Conservation (phyloP, 2,113 vertebrate genomes). For the Hippoglossus stenolepis region DNA sequence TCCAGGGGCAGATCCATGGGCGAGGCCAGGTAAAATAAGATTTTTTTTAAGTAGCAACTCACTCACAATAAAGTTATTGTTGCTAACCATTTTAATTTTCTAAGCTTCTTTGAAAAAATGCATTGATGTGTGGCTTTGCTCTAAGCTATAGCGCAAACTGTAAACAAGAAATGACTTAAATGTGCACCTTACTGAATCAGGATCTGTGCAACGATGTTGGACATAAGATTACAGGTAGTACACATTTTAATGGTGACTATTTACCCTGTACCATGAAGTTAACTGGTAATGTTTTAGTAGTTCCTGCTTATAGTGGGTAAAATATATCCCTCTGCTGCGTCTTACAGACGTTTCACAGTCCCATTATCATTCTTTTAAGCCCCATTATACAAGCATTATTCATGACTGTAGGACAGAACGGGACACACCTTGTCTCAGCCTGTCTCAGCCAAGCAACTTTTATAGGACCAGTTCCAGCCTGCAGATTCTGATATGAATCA, state of each 20-base stretch:
- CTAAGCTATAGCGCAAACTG: too few relatives aligned
- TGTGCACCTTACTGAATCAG: too few relatives aligned
- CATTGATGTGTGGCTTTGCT: too few relatives aligned
- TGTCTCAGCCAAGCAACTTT: constrained; percentile 22
- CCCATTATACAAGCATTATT: constrained; percentile 62
- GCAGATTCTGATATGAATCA: constrained; percentile 30
- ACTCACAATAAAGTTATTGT: too few relatives aligned
- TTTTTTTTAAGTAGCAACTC: too few relatives aligned
- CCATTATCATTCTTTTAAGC: constrained; percentile 41
- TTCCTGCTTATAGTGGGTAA: background rate
- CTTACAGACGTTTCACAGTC: background rate
- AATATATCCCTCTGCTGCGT: background rate
- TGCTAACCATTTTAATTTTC: too few relatives aligned
- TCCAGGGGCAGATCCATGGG: too few relatives aligned
- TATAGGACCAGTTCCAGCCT: constrained; percentile 44
- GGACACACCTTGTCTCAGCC: constrained; percentile 59
- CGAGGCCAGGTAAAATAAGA: too few relatives aligned
- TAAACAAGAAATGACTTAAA: too few relatives aligned
- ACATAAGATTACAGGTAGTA: background rate
- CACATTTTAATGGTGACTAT: background rate
- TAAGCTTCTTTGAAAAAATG: too few relatives aligned
- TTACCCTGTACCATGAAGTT: background rate
- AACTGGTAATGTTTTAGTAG: constrained; percentile 6
- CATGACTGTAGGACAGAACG: constrained; percentile 29
- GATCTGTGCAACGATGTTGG: too few relatives aligned